Evolutionary conservation across 2,888 invertebrate genomes (phyloP), one percentile per base, ranked within the genome.

Genomic region (Slavum lentiscoides): DNA sequence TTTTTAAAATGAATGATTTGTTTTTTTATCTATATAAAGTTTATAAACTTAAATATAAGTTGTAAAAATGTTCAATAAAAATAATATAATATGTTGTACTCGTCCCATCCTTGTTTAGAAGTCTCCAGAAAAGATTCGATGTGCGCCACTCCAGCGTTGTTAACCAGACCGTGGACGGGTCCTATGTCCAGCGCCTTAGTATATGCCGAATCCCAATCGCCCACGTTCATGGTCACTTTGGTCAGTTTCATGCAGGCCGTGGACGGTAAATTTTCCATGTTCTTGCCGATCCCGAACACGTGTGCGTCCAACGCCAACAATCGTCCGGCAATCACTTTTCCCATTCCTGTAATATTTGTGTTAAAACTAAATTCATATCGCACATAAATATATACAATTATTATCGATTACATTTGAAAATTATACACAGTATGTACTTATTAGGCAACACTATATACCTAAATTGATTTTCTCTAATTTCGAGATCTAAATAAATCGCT

Each of bases 141-240:
- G 62, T 89, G 86, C 5, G 92, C 92, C 39, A 92, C 87, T 1
- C 91, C 97, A 0, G 96, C 97, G 89, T 96, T 97, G 85, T 97
- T 97, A 0, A 97, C 95, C 53, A 97, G 86, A 7, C 94, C 90
- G 87, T 97, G 93, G 83, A 96, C 90, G 82, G 88, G 88, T 0
- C 91, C 91, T 30, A 92, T 88, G 62, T 91, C 88, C 83, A 89
- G 87, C 74, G 87, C 83, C 0, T 94, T 85, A 0, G 88, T 90
- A 82, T 91, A 89, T 0, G 94, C 92, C 82, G 89, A 89, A 4
- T 91, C 88, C 95, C 96, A 96, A 85, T 95, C 89, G 8, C 88
- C 86, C 49, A 97, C 85, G 86, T 97, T 94, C 0, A 92, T 90
- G 76, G 89, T 88, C n/a, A 95, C 87, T 0, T 90, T 90, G 84